Conservation (phyloP, 2,888 invertebrate species). For the Pecten maximus region DNA sequence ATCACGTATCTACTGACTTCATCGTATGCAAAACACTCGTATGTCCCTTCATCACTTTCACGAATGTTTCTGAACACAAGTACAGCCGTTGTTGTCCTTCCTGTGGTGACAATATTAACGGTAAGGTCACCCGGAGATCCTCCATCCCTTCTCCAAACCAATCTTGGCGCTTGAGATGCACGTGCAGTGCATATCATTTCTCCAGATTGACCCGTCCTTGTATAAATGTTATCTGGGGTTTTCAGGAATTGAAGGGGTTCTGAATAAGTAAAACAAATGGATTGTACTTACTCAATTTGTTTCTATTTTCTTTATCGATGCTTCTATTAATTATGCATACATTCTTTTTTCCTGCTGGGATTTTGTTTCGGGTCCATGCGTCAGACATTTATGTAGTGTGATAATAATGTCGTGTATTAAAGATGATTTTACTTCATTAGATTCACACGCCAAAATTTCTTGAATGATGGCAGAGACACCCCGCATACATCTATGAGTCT, state of each 20-base stretch:
- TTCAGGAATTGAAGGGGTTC: background rate
- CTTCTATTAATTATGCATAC: too few species aligned
- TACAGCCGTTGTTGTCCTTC: background rate
- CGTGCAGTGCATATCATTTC: background rate
- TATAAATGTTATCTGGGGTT: background rate
- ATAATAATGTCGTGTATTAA: too few species aligned
- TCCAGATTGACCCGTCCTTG: background rate
- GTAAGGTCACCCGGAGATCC: background rate
- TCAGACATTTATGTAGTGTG: too few species aligned
- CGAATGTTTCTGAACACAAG: background rate
- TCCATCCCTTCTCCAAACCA: background rate
- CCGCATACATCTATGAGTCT: too few species aligned
- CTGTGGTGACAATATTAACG: background rate
- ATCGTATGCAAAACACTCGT: background rate
- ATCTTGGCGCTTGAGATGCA: background rate
- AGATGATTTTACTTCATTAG: too few species aligned
- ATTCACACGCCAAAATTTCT: too few species aligned
- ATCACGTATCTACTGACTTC: background rate
- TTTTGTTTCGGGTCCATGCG: too few species aligned
- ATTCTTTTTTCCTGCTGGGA: too few species aligned
- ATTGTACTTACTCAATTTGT: too few species aligned
- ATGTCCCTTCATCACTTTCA: background rate
- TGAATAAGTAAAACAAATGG: background rate
- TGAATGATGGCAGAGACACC: too few species aligned
- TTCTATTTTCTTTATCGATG: too few species aligned